Conservation (phyloP, 92 coral and sea anemone genomes). For the Parazoanthus atlanticus region DNA sequence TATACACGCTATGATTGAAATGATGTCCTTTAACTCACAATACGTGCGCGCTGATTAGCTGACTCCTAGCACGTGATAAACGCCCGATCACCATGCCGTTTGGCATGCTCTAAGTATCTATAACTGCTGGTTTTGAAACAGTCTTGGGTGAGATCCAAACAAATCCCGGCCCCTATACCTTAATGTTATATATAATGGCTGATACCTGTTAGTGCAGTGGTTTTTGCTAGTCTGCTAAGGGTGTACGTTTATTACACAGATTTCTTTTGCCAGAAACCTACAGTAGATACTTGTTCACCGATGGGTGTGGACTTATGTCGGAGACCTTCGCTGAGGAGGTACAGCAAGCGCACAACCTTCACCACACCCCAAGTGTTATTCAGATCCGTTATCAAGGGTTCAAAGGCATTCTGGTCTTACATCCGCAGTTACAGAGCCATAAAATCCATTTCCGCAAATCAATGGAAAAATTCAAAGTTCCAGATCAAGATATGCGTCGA, state of each 20-base stretch:
- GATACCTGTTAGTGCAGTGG: background rate
- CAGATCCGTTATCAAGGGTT: constrained; percentile 86
- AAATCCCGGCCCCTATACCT: too few species aligned
- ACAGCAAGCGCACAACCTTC: constrained; percentile 60
- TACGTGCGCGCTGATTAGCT: too few species aligned
- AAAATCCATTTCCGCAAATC: constrained; percentile 87
- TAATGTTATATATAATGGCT: too few species aligned
- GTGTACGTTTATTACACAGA: background rate
- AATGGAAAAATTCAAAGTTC: constrained; percentile 84
- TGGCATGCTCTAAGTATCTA: too few species aligned
- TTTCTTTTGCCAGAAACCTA: constrained; percentile 23
- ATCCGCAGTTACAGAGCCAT: constrained; percentile 55
- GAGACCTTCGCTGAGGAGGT: constrained; percentile 72
- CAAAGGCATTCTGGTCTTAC: constrained; percentile 79
- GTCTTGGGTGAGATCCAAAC: too few species aligned
- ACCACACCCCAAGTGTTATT: constrained; percentile 74
- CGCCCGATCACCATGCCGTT: too few species aligned
- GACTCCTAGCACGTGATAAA: too few species aligned
- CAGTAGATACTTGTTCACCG: constrained; percentile 72
- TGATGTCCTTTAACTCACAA: too few species aligned
- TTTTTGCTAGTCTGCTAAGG: too few species aligned
- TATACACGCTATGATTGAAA: too few species aligned
- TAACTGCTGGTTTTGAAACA: too few species aligned
- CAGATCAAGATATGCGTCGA: constrained; percentile 73
- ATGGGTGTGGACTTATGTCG: constrained; percentile 95